A percentile compares a stretch with the other conserved stretches of the same genome.
Evolutionary conservation across 2,888 invertebrate species (phyloP).

Genomic region (Caenorhabditis uteleia): DNA sequence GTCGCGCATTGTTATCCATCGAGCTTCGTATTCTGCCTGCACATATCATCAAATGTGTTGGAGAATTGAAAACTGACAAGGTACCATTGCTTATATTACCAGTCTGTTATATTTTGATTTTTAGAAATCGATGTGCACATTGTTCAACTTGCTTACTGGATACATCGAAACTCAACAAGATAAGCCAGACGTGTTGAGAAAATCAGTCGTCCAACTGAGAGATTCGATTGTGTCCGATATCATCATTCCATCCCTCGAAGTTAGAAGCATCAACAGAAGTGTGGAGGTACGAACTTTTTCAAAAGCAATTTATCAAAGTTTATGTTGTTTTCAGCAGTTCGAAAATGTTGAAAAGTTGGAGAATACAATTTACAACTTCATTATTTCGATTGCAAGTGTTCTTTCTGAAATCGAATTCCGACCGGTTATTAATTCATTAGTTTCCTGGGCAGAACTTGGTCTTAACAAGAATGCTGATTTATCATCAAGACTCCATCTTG

Average conservation of each 20-base stretch:
- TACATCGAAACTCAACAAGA: slow-evolving; percentile 34
- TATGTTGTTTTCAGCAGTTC: slow-evolving; percentile 26
- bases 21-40: slow-evolving; percentile 45
- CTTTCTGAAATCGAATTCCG: slow-evolving; percentile 53
- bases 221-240: slow-evolving; percentile 24
- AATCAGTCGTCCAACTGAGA: slow-evolving; percentile 17
- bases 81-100: slow-evolving; percentile 4
- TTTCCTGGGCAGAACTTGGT: slow-evolving; percentile 53
- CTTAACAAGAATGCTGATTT: slow-evolving; percentile 24
- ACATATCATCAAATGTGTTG: slow-evolving; percentile 37
- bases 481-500: slow-evolving; percentile 40
- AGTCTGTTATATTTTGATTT: not conserved
- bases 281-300: slow-evolving; percentile 27
- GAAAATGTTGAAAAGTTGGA: slow-evolving; percentile 43
- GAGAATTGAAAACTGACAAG: slow-evolving; percentile 39
- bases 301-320: not conserved
- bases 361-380: slow-evolving; percentile 22
- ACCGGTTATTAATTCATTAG: slow-evolving; percentile 46
- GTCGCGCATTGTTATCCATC: slow-evolving; percentile 40
- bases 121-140: slow-evolving; percentile 42
- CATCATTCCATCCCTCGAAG: slow-evolving; percentile 34
- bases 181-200: slow-evolving; percentile 20
- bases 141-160: slow-evolving; percentile 41
- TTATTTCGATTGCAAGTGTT: slow-evolving; percentile 38
- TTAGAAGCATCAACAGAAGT: slow-evolving; percentile 27